These are phyloP conservation scores for Pristionchus mayeri DNA, from an alignment of 2,888 invertebrate species.

Conservation along the genomic window DNA sequence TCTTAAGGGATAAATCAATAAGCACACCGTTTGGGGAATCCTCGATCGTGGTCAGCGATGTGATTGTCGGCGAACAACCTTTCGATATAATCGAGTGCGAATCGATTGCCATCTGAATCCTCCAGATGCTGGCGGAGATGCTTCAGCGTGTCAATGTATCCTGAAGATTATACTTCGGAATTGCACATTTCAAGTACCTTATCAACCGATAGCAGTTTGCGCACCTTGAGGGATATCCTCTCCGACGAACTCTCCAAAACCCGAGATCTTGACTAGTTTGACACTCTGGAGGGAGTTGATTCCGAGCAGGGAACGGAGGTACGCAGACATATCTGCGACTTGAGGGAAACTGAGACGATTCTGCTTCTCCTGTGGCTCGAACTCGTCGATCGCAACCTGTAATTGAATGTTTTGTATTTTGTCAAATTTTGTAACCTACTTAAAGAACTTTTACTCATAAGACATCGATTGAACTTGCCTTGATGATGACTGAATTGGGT, in stretches of 20 bases:
- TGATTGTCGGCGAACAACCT: conserved; percentile 42
- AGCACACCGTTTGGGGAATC: background rate
- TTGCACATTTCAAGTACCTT: background rate
- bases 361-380: background rate
- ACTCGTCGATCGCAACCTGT: background rate
- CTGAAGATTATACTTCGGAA: background rate
- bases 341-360: background rate
- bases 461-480: background rate
- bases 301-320: conserved; percentile 4
- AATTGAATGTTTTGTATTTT: background rate
- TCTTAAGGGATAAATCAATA: background rate
- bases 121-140: conserved; percentile 25
- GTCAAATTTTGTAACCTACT: background rate
- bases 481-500: background rate
- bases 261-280: background rate
- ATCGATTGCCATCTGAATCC: conserved; percentile 44
- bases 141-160: conserved; percentile 20
- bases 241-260: conserved; percentile 22
- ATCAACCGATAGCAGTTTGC: background rate
- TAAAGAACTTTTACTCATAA: background rate
- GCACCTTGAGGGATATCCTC: conserved; percentile 17
- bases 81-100: conserved; percentile 39
- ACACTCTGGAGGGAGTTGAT: background rate
- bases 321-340: conserved; percentile 32
- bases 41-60: background rate